Evolutionary conservation across 1,140 invertebrate species (phyloP), one percentile per base, ranked within the genome.

Genomic region (Bombus turneri): DNA sequence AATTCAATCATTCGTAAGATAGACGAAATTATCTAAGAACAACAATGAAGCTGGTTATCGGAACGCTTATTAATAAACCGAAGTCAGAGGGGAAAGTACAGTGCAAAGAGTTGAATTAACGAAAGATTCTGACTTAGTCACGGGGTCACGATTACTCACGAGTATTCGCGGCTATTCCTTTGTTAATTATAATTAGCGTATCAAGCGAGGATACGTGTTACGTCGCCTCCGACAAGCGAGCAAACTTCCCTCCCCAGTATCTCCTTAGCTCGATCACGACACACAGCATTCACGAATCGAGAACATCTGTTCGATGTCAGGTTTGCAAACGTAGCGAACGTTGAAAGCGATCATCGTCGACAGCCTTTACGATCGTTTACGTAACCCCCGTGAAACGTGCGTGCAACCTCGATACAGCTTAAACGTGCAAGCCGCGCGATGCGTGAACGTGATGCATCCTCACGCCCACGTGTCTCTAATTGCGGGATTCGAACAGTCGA

Each of bases 171-270:
- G 34, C 10, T 68, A 68, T 68, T 68, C n/a, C 47, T 66, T 43
- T 53, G n/a, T 81, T 31, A 43, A 73, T 81, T 85, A 89, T 90
- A 90, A 90, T 90, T 89, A 89, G 78, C 74, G 41, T 82, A 85
- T 85, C 88, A 18, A 86, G 37, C 59, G 68, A 72, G 87, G 73
- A 81, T 79, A 39, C 71, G 41, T 66, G 75, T 88, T 86, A 77
- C 39, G 41, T 66, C 53, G 64, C 31, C 25, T 81, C 31, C 76
- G 81, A 88, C 64, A 39, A 15, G 78, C 53, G 53, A 10, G 31
- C 47, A 75, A 83, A 73, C 39, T 73, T 43, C 10, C 12, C 34
- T 57, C 6, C 59, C 3, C 22, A 13, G 64, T 76, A 10, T 31
- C 41, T 25, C 41, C 28, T n/a, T 15, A 53, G 25, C 72, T 31